Evolutionary conservation across 2,113 vertebrate genomes (phyloP).

Genomic region (Astur gentilis): DNA sequence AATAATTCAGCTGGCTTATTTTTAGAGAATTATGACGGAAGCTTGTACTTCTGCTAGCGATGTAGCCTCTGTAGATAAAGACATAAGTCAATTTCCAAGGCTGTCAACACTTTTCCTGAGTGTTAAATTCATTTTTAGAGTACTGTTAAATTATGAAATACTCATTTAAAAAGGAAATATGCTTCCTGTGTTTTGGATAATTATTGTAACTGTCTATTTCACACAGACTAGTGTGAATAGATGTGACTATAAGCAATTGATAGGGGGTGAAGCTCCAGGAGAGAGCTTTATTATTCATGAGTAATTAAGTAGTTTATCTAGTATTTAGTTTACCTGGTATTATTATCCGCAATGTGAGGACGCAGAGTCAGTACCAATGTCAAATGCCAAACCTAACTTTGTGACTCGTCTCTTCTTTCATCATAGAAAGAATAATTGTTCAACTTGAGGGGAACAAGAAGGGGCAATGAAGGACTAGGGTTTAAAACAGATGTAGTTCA

Average conservation of each 20-base stretch:
- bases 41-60: neutral
- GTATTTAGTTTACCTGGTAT: neutral
- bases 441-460: neutral
- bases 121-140: conserved; percentile 12
- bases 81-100: conserved; percentile 2
- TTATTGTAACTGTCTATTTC: neutral
- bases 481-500: neutral
- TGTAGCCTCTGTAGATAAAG: neutral
- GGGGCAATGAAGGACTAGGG: neutral
- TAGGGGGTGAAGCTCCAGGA: neutral
- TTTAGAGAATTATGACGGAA: neutral
- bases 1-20: neutral
- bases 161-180: conserved; percentile 13
- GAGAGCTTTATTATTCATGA: neutral
- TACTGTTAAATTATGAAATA: conserved; percentile 27
- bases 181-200: neutral
- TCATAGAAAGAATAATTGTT: neutral
- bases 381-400: neutral
- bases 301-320: neutral
- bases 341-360: neutral
- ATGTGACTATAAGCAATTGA: neutral
- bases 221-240: neutral
- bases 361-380: neutral
- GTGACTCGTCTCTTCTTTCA: neutral
- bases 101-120: conserved; percentile 19